phyloP scores from a whole-genome alignment of 1,140 invertebrate species.

The Brachionus sp. region DNA sequence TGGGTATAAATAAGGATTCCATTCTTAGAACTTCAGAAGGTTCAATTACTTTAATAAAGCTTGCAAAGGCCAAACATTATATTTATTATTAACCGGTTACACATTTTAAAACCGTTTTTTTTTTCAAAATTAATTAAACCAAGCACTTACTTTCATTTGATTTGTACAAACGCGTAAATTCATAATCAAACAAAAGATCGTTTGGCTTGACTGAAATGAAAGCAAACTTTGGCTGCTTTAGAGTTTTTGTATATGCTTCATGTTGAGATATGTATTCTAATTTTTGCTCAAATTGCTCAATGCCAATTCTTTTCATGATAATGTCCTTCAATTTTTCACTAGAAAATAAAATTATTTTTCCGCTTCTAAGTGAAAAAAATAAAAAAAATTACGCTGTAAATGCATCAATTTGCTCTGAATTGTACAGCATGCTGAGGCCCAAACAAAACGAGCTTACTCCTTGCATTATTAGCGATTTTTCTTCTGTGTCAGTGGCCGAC shows the following conservation, averaged over 20 bases:
- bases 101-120: too few relatives aligned
- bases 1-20: too few relatives aligned
- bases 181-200: conserved; percentile 86
- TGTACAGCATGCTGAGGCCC: conserved; percentile 85
- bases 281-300: conserved; percentile 82
- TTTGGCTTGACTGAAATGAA: conserved; percentile 66
- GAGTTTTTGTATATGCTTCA: conserved; percentile 82
- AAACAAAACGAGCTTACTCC: conserved; percentile 90
- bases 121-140: not conserved
- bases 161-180: conserved; percentile 80
- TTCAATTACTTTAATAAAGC: too few relatives aligned
- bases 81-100: too few relatives aligned
- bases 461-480: conserved; percentile 76
- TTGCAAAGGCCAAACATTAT: too few relatives aligned
- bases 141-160: conserved; percentile 56
- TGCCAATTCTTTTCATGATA: conserved; percentile 82
- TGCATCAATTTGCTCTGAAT: conserved; percentile 73
- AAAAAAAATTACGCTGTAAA: conserved; percentile 29
- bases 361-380: not conserved
- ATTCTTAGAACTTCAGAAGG: too few relatives aligned
- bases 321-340: conserved; percentile 76
- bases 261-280: conserved; percentile 79
- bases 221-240: conserved; percentile 84
- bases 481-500: conserved; percentile 67
- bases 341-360: conserved; percentile 47